Conservation (phyloP, 2,797 vertebrate genomes). For the Tiaroga cobitis region DNA sequence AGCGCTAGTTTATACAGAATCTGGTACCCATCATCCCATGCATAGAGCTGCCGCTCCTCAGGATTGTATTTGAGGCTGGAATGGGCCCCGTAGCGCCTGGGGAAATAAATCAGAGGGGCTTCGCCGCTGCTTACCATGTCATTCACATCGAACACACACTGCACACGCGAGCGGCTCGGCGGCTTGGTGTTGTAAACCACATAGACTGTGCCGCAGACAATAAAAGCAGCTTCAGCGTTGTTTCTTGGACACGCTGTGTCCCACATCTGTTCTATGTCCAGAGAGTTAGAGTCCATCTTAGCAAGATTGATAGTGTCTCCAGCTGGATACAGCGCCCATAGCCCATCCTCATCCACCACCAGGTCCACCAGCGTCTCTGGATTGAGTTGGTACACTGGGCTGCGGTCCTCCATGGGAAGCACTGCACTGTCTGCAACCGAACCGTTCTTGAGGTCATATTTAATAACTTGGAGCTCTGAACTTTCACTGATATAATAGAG, state of each 20-base stretch:
- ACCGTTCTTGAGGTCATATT: constrained; percentile 85
- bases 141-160: constrained; percentile 94
- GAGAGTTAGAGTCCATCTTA: constrained; percentile 87
- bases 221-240: constrained; percentile 91
- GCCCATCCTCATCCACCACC: constrained; percentile 87
- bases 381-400: constrained; percentile 81
- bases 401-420: constrained; percentile 83
- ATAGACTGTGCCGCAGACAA: constrained; percentile 91
- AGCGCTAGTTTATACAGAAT: constrained; percentile 92
- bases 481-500: constrained; percentile 88
- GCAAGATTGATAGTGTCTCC: constrained; percentile 90
- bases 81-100: constrained; percentile 90
- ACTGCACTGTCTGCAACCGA: constrained; percentile 86
- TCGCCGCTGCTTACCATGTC: constrained; percentile 84
- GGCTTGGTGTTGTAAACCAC: constrained; percentile 94
- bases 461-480: constrained; percentile 87
- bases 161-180: constrained; percentile 89
- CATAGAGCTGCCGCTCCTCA: constrained; percentile 89
- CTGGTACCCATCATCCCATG: constrained; percentile 98
- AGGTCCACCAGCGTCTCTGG: constrained; percentile 88
- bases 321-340: constrained; percentile 91
- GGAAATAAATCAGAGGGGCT: constrained; percentile 91
- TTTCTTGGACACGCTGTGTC: constrained; percentile 91
- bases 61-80: constrained; percentile 94
- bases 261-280: constrained; percentile 97